These are phyloP conservation scores for Harpalus rufipes DNA, from an alignment of 2,888 invertebrate genomes.

Conservation along the genomic window DNA sequence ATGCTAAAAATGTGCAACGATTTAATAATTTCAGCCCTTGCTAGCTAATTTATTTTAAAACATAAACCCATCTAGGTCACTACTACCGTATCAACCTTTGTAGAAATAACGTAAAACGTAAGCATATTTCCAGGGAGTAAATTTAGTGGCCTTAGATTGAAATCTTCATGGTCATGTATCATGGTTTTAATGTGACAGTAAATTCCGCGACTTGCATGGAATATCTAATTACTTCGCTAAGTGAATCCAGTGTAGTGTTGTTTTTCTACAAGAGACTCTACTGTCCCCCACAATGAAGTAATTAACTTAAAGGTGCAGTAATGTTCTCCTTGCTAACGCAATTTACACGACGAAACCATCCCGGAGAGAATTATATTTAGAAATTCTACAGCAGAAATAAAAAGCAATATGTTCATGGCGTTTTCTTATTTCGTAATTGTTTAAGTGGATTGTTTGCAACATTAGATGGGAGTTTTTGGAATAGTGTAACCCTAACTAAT, in stretches of 20 bases:
- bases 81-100: neutral
- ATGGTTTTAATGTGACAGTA: slow-evolving; percentile 46
- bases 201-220: slow-evolving; percentile 18
- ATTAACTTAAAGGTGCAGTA: slow-evolving; percentile 54
- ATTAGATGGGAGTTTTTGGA: neutral
- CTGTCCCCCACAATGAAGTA: slow-evolving; percentile 41
- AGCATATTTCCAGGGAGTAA: neutral
- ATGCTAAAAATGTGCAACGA: too few relatives aligned
- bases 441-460: neutral
- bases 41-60: neutral
- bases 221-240: slow-evolving; percentile 47
- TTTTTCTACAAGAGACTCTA: slow-evolving; percentile 34
- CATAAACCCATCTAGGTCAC: neutral
- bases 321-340: slow-evolving; percentile 28
- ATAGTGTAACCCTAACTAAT: neutral
- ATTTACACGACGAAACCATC: slow-evolving; percentile 26
- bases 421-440: neutral
- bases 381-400: neutral
- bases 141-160: slow-evolving; percentile 8
- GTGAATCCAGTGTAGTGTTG: slow-evolving; percentile 42
- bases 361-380: neutral
- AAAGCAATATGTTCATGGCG: neutral
- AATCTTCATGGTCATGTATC: slow-evolving; percentile 13
- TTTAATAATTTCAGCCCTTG: too few relatives aligned
- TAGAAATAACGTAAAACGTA: neutral